A percentile compares a stretch with the other conserved stretches of the same genome.
Evolutionary conservation across 1,140 invertebrate species (phyloP).

Genomic region (Probaryconus sp.): DNA sequence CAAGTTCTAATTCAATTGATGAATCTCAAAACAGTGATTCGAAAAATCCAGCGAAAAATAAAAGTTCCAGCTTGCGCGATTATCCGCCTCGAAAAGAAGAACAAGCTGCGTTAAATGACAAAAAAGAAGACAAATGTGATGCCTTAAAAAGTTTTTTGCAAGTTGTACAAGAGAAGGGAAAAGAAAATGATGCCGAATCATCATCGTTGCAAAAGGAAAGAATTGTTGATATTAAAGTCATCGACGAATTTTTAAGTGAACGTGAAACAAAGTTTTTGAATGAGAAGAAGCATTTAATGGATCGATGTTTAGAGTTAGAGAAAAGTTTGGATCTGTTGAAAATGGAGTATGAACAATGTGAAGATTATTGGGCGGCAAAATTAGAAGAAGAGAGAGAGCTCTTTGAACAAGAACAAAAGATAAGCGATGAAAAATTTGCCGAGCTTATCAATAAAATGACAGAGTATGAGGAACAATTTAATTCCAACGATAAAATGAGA

Average conservation of each 20-base stretch:
- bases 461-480: conserved; percentile 88
- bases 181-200: conserved; percentile 15
- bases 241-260: conserved; percentile 58
- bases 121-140: conserved; percentile 37
- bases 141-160: conserved; percentile 20
- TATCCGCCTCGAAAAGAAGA: conserved; percentile 73
- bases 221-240: conserved; percentile 13
- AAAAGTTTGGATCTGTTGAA: conserved; percentile 84
- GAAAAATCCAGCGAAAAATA: conserved; percentile 63
- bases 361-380: conserved; percentile 90
- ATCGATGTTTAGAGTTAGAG: conserved; percentile 84
- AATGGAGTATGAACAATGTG: conserved; percentile 88
- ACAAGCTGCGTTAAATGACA: conserved; percentile 37
- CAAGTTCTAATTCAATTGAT: conserved; percentile 21
- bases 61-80: conserved; percentile 69
- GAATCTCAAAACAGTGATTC: conserved; percentile 53
- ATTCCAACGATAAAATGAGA: conserved; percentile 73
- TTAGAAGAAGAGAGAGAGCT: conserved; percentile 87
- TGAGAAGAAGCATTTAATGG: conserved; percentile 78
- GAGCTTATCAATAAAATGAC: conserved; percentile 86
- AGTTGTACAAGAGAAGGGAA: conserved; percentile 16
- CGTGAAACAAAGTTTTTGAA: conserved; percentile 59
- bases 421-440: conserved; percentile 87
- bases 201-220: conserved; percentile 28
- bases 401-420: conserved; percentile 86